Base-by-base conservation (phyloP, 2,888 invertebrate species). In the Ectemnius lituratus region DNA sequence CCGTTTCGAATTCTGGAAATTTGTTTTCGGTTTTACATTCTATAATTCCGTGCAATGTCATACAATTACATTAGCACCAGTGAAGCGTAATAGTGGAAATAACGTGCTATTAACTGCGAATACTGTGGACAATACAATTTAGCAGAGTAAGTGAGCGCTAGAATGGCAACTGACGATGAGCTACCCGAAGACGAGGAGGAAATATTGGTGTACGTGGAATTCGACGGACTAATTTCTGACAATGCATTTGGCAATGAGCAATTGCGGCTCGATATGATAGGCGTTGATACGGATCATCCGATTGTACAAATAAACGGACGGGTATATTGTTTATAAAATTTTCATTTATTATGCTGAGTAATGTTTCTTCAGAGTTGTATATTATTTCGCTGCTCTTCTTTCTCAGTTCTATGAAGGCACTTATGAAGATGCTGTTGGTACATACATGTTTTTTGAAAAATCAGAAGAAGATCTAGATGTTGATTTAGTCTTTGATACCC, bases 381-480 rank as follows among this genome's bases (percentile, higher is more conserved):
- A 52, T 5, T 14, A 14, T 1, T 68, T 37, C 23, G 14, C 11
- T 76, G 37, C 58, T 62, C 69, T 60, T 80, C 79, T 58, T 67
- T 11, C 16, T 14, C 52, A 90, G 91, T 90, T 89, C 77, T 91
- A 92, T 90, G 84, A 88, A 94, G 96, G 96, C 18, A 93, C 92
- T 64, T 95, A 94, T 89, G 94, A 94, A 85, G 93, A 94, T 86
- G 92, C 94, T 8, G 88, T 95, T 73, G 96, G 96, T 20, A 96
- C 96, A 16, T 94, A 94, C 80, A 91, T 96, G 88, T 95, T 96
- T 87, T 96, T 96, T 87, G 94, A 94, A 87, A 94, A 94, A 83
- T 93, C 94, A 75, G 90, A 92, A 45, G 89, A 92, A 52, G 91
- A 92, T 67, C 74, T 76, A 0, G 73, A 84, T 3, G 85, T 87